A percentile compares a stretch with the other conserved stretches of the same genome.
Conservation (phyloP, 2,797 vertebrate species). For the Agapornis canus region DNA sequence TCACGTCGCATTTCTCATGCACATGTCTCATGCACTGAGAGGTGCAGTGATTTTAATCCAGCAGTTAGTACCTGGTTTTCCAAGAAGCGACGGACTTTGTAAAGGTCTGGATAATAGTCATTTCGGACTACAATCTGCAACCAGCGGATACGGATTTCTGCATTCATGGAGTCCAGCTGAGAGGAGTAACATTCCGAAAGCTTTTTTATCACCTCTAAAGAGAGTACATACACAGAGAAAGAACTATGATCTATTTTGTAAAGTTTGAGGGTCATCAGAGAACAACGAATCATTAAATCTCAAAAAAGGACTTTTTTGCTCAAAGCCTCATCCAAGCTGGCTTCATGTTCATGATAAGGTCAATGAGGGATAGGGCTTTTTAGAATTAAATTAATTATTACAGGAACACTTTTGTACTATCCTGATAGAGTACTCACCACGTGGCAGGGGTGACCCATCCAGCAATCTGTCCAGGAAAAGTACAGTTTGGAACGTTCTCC, state of each 20-base stretch:
- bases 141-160: slow-evolving; percentile 95
- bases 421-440: slow-evolving; percentile 74
- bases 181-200: slow-evolving; percentile 88
- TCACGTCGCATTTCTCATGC: slow-evolving; percentile 65
- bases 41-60: slow-evolving; percentile 61
- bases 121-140: slow-evolving; percentile 93
- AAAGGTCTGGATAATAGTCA: slow-evolving; percentile 89
- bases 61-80: slow-evolving; percentile 86
- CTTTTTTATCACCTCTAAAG: slow-evolving; percentile 86
- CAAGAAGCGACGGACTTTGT: slow-evolving; percentile 89
- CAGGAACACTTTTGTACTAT: background rate
- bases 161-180: slow-evolving; percentile 89
- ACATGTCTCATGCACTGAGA: slow-evolving; percentile 66
- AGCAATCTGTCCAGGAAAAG: slow-evolving; percentile 93
- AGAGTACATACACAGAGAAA: background rate
- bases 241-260: background rate
- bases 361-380: background rate
- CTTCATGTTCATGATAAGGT: background rate
- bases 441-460: slow-evolving; percentile 87
- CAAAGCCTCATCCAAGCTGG: background rate
- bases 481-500: slow-evolving; percentile 95
- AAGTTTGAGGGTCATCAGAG: background rate
- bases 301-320: background rate
- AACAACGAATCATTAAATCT: background rate
- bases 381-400: background rate